Evolutionary conservation across 1,140 invertebrate species (phyloP), one percentile per base, ranked within the genome.

Genomic region (Macrotrachela quadricornifera): DNA sequence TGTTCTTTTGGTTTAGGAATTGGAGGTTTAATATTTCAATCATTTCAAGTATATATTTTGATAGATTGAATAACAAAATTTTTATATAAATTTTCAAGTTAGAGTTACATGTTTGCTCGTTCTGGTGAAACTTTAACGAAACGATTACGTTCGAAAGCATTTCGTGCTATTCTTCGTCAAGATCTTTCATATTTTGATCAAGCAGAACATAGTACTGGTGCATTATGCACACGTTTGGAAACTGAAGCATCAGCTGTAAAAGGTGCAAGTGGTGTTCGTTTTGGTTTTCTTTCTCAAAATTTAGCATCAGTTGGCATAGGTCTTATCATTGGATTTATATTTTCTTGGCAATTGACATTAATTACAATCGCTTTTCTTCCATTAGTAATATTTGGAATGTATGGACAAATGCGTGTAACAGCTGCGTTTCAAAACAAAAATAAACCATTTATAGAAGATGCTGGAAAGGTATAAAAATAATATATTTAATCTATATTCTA

Each of bases 121-220:
- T 54, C 53, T 1, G 64, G 71, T 6, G 72, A 73, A 53, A 54
- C 70, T 47, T 77, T 85, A 70, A 79, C 82, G 15, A 75, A 76
- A 46, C 72, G 78, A 63, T 76, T 86, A 17, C 41, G 54, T 39
- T 50, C 54, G 58, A 69, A 72, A 58, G 85, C 82, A 62, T 69
- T 86, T 15, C 69, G 76, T 59, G 73, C 81, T 10, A 77, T 86
- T 1, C 68, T 91, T 6, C 74, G 81, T 12, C 86, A 91, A 68
- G 84, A 91, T 60, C 83, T 91, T 61, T 72, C 78, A 36, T 92
- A 85, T 85, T 90, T 85, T 67, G 83, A 30, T 63, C 74, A 78
- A 50, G 74, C 79, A 41, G 69, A 66, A 10, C 82, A 85, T 60
- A 79, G 77, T 10, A 56, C 82, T 15, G 82, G 82, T 8, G 78